A percentile compares a stretch with the other conserved stretches of the same genome.
Conservation (phyloP, 1,140 invertebrate genomes). For the Neotoxoptera formosana region DNA sequence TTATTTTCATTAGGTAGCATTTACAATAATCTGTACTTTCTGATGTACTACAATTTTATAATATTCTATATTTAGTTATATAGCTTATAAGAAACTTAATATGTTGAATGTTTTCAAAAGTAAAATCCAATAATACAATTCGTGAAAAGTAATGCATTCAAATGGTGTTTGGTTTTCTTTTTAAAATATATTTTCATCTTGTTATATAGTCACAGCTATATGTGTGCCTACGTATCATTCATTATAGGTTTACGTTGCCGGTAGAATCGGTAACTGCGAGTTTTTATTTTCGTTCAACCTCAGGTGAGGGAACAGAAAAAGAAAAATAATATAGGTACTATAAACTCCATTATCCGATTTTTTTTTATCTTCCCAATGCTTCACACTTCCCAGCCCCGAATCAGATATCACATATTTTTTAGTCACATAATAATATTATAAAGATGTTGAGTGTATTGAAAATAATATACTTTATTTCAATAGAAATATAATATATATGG, state of each 20-base stretch:
- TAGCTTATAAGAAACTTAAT: not conserved
- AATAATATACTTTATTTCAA: slow-evolving; percentile 3
- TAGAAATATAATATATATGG: not conserved
- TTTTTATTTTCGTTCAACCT: not conserved
- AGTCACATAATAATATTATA: not conserved
- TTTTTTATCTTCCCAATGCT: not conserved
- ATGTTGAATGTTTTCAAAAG: not conserved
- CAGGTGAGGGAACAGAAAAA: not conserved
- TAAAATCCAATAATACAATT: not conserved
- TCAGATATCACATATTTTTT: slow-evolving; percentile 18
- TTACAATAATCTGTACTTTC: too few relatives aligned
- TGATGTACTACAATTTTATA: not conserved
- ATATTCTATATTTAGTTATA: not conserved
- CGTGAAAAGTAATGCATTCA: not conserved
- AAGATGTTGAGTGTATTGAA: not conserved
- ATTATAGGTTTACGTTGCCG: not conserved
- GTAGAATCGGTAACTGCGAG: not conserved
- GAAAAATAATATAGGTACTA: not conserved
- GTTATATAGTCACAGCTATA: not conserved
- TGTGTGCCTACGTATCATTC: not conserved
- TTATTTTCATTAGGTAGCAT: too few relatives aligned
- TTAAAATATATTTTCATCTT: not conserved
- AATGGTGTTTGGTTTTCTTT: not conserved
- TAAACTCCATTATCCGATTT: not conserved
- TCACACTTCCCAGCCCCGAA: not conserved